phyloP scores from a whole-genome alignment of 1,140 invertebrate genomes.

The Zaprionus gabonicus region DNA sequence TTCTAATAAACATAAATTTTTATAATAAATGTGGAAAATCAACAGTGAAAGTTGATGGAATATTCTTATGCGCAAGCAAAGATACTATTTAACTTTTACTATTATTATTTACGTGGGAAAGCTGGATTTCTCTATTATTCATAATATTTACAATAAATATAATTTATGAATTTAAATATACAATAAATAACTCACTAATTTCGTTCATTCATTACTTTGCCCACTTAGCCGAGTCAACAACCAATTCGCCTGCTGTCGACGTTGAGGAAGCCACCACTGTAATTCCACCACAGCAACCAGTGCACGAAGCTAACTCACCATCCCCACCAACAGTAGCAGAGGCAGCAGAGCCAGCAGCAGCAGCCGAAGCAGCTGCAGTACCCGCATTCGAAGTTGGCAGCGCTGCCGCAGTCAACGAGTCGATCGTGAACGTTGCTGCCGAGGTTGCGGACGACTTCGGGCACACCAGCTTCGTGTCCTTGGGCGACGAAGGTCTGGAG shows the following conservation, averaged over 20 bases:
- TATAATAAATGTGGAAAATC: constrained; percentile 23
- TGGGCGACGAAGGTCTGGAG: constrained; percentile 54
- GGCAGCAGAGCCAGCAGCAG: background rate
- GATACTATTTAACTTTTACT: background rate
- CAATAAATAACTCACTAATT: background rate
- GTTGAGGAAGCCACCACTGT: constrained; percentile 40
- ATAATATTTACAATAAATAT: background rate
- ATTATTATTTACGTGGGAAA: background rate
- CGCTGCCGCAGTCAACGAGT: constrained; percentile 5
- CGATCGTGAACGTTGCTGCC: constrained; percentile 4
- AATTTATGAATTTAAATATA: constrained; percentile 8
- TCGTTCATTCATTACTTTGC: constrained; percentile 1
- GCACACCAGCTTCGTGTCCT: constrained; percentile 46
- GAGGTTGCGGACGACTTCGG: constrained; percentile 45
- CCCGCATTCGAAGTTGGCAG: background rate
- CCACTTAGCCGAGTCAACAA: constrained; percentile 58
- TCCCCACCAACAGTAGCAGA: background rate
- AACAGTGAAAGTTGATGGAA: constrained; percentile 39
- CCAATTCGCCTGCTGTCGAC: constrained; percentile 25
- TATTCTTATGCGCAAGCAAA: constrained; percentile 12
- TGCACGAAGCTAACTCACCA: constrained; percentile 7
- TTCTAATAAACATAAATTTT: constrained; percentile 19
- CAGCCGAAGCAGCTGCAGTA: background rate
- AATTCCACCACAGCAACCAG: constrained; percentile 31
- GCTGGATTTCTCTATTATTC: background rate